A percentile compares a stretch with the other conserved stretches of the same genome.
phyloP scores from a whole-genome alignment of 2,888 invertebrate genomes.

The Notodonta ziczac region DNA sequence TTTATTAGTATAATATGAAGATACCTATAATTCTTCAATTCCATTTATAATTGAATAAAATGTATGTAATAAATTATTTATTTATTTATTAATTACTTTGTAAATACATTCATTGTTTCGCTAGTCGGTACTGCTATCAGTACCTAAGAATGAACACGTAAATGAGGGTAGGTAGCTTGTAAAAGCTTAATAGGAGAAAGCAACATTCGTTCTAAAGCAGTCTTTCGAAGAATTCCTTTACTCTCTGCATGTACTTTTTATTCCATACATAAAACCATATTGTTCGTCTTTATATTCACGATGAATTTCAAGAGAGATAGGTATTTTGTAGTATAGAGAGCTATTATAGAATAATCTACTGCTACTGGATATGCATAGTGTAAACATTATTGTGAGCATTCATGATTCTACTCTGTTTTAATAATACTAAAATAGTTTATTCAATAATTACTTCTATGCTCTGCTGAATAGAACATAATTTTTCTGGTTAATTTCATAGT shows the following conservation, averaged over 20 bases:
- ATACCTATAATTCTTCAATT: too few relatives aligned
- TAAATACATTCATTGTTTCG: too few relatives aligned
- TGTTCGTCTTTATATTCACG: not conserved
- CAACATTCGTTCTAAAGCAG: conserved; percentile 27
- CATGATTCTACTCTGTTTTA: conserved; percentile 6
- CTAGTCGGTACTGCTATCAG: not conserved
- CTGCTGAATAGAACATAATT: too few relatives aligned
- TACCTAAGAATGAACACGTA: conserved; percentile 27
- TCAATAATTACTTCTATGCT: too few relatives aligned
- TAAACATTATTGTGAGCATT: conserved; percentile 22
- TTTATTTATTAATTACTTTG: too few relatives aligned
- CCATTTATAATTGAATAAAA: too few relatives aligned
- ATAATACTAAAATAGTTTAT: too few relatives aligned
- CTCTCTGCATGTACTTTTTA: conserved; percentile 28
- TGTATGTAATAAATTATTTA: too few relatives aligned
- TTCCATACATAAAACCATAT: conserved; percentile 16
- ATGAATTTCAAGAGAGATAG: too few relatives aligned
- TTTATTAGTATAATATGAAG: too few relatives aligned
- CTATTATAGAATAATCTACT: not conserved
- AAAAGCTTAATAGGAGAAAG: conserved; percentile 20
- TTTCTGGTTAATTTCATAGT: too few relatives aligned
- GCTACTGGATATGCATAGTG: too few relatives aligned
- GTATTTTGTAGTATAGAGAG: not conserved
- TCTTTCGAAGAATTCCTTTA: conserved; percentile 32
- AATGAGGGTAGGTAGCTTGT: conserved; percentile 16